Evolutionary conservation across 2,113 vertebrate genomes (phyloP).

Genomic region (Gasterosteus aculeatus): DNA sequence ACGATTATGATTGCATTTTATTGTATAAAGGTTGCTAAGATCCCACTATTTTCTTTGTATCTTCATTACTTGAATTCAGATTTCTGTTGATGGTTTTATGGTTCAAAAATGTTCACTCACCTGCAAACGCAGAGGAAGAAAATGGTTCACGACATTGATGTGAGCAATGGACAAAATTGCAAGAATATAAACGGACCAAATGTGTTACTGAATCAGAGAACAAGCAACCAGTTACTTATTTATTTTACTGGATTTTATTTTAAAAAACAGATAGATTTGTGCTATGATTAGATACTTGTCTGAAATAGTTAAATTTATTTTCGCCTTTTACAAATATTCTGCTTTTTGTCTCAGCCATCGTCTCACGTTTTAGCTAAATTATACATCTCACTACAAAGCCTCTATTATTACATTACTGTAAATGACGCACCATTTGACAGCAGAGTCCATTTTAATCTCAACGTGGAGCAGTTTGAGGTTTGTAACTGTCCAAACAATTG

Average conservation of each 20-base stretch:
- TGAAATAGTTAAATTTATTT: neutral
- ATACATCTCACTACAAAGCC: neutral
- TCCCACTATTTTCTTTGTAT: neutral
- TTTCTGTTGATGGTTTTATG: neutral
- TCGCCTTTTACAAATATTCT: neutral
- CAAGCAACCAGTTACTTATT: neutral
- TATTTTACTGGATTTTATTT: neutral
- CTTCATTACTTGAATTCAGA: neutral
- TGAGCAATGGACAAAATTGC: neutral
- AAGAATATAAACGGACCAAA: neutral
- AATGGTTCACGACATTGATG: neutral
- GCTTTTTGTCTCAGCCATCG: neutral
- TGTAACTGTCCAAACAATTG: conserved; percentile 48
- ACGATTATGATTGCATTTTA: no score
- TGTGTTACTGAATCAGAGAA: neutral
- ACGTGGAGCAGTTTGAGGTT: conserved; percentile 24
- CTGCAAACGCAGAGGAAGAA: neutral
- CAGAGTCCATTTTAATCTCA: conserved; percentile 26
- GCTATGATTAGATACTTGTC: neutral
- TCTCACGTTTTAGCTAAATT: neutral
- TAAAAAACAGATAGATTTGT: neutral
- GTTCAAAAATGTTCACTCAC: neutral
- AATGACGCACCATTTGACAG: conserved; percentile 7
- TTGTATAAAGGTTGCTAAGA: no score
- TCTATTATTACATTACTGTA: neutral